A percentile compares a stretch with the other conserved stretches of the same genome.
These are phyloP conservation scores for Byasa hedistus DNA, from an alignment of 2,888 invertebrate genomes.

Conservation along the genomic window DNA sequence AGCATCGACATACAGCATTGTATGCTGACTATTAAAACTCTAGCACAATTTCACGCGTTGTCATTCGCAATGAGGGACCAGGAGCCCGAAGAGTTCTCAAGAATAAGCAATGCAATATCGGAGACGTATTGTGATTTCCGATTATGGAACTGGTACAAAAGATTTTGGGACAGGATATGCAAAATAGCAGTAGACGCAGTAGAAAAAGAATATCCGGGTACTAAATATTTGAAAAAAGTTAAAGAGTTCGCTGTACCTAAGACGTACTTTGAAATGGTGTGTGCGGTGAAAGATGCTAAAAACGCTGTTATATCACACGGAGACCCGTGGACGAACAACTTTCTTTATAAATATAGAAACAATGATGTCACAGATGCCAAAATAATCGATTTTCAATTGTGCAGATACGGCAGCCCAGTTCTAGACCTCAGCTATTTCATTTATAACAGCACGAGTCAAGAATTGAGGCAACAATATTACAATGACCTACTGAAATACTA, in stretches of 20 bases:
- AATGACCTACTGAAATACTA: conserved; percentile 81
- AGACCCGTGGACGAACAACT: conserved; percentile 88
- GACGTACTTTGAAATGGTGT: conserved; percentile 70
- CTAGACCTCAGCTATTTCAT: conserved; percentile 79
- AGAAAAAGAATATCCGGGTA: conserved; percentile 80
- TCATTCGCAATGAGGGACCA: conserved; percentile 81
- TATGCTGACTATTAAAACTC: conserved; percentile 66
- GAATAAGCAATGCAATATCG: conserved; percentile 57
- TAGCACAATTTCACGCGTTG: conserved; percentile 81
- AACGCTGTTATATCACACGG: conserved; percentile 84
- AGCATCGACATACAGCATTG: conserved; percentile 76
- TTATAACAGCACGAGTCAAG: conserved; percentile 81
- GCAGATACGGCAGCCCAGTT: conserved; percentile 79
- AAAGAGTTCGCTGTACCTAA: conserved; percentile 76
- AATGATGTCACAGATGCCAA: conserved; percentile 62
- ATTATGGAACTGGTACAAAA: conserved; percentile 78
- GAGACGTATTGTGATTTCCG: conserved; percentile 81
- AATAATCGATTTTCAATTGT: conserved; percentile 85
- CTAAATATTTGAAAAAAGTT: conserved; percentile 78
- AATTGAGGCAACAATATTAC: conserved; percentile 79
- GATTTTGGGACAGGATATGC: conserved; percentile 74
- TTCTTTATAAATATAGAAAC: conserved; percentile 74
- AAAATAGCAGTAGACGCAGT: conserved; percentile 82
- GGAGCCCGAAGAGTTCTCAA: conserved; percentile 69
- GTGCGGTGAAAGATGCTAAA: conserved; percentile 58